Base-by-base conservation (phyloP, 2,888 invertebrate species). In the Ectemnius lituratus region DNA sequence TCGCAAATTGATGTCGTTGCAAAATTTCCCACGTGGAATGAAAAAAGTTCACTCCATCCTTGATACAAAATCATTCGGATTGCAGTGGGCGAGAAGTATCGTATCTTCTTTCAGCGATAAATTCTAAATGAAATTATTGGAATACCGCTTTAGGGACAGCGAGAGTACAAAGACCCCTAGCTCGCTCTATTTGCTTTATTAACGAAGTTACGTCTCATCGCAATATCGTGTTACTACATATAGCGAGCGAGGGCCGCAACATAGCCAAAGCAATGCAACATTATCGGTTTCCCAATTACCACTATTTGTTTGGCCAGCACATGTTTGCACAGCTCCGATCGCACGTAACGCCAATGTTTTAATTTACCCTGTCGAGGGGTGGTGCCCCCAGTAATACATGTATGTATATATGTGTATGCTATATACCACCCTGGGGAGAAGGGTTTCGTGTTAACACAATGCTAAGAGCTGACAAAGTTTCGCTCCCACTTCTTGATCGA, bases 251-350 rank as follows among this genome's bases (percentile, higher is more conserved):
- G 28, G 11, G 27, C 62, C 45, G 28, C 56, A 13, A 13, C 27
- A 46, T 13, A 23, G 63, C 28, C 23, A 47, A 46, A 46, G 16
- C 47, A 8, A 46, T 45, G 46, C 16, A 27, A 5, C 16, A 27
- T 23, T 69, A 67, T 61, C 28, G 62, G 71, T 57, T 68, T 62
- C 46, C 28, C 63, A 75, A 68, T 76, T 71, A 71, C 23, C 4
- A 23, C n/a, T 62, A 63, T 57, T 63, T 73, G 47, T 71, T 62
- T 66, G 56, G 56, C 16, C 18, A 64, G n/a, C 16, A 4, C 18
- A 20, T 37, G 27, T 56, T 61, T 57, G 18, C 28, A 8, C 14
- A 27, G 4, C 8, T 47, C 16, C 14, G 47, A 14, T 45, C 11
- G 27, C 14, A 11, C 11, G 13, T 23, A 61, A 20, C 37, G 46